Evolutionary conservation across 2,888 invertebrate species (phyloP).

Genomic region (Diloba caeruleocephala): DNA sequence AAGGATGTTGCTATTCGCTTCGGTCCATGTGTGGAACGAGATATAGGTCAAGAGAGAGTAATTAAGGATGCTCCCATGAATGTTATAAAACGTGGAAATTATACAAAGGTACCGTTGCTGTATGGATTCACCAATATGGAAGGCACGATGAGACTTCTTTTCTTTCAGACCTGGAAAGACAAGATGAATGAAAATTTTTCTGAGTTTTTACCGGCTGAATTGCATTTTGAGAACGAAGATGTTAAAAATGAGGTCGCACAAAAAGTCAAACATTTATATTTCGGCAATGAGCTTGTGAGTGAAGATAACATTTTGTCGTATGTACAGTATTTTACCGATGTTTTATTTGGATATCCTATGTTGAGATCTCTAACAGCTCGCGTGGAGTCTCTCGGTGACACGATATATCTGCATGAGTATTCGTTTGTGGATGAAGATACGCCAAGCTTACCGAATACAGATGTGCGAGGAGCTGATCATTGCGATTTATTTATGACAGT

Average conservation of each 20-base stretch:
- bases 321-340: conserved; percentile 70
- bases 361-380: conserved; percentile 59
- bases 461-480: conserved; percentile 60
- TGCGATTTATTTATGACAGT: conserved; percentile 55
- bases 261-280: conserved; percentile 64
- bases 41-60: conserved; percentile 50
- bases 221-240: conserved; percentile 57
- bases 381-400: conserved; percentile 49
- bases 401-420: conserved; percentile 66
- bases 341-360: conserved; percentile 61
- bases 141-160: conserved; percentile 49
- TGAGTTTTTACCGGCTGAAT: conserved; percentile 64
- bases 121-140: conserved; percentile 66
- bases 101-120: conserved; percentile 47
- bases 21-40: conserved; percentile 61
- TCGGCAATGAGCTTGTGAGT: conserved; percentile 54
- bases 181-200: conserved; percentile 63
- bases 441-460: conserved; percentile 47
- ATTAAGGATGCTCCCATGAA: conserved; percentile 44
- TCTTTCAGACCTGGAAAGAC: conserved; percentile 52
- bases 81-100: conserved; percentile 43
- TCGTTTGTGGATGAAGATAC: conserved; percentile 58
- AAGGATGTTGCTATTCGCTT: conserved; percentile 42
- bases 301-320: conserved; percentile 44
- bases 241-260: conserved; percentile 56